Evolutionary conservation across 1,140 invertebrate genomes (phyloP), one percentile per base, ranked within the genome.

Genomic region (Whitmania pigra): DNA sequence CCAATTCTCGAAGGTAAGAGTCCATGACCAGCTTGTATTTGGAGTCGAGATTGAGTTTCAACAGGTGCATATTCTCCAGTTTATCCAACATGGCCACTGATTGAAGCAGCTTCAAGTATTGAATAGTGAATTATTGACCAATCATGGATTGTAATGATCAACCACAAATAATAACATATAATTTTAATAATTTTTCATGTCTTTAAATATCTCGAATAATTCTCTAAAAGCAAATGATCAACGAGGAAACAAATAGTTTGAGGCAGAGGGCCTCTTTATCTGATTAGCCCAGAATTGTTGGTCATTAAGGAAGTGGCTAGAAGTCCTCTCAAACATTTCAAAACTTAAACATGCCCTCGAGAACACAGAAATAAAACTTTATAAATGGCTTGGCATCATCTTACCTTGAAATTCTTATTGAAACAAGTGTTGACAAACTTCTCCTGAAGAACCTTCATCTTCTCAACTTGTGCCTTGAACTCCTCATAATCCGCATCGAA

Each of bases 401-500:
- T 79, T 78, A 81, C 81, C 27, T 77, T 77, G 18, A 82, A 77
- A 57, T 79, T 76, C 75, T 77, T 78, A 29, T 78, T 73, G 73
- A 83, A 81, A 81, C 81, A 82, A n/a, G 76, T 75, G 68, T 83
- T 80, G 76, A 83, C 80, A 75, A 83, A 83, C 36, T 75, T 75
- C 71, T 83, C 80, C 13, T 83, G 78, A 74, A 75, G 75, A 27
- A 69, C 72, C 54, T 81, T 76, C 18, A 83, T 72, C 57, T 72
- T 75, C 25, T 82, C 80, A 73, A 89, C 91, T 79, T 89, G 89
- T 6, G 83, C 83, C 76, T 90, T 88, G 79, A 97, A 95, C 4
- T 85, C 84, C 67, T 88, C 84, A 77, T 90, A 94, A 79, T 96
- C 93, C 18, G 83, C 84, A 77, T 95, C 91, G 78, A 95, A 95